phyloP scores from a whole-genome alignment of 2,113 vertebrate species.

The Antigone vipio region DNA sequence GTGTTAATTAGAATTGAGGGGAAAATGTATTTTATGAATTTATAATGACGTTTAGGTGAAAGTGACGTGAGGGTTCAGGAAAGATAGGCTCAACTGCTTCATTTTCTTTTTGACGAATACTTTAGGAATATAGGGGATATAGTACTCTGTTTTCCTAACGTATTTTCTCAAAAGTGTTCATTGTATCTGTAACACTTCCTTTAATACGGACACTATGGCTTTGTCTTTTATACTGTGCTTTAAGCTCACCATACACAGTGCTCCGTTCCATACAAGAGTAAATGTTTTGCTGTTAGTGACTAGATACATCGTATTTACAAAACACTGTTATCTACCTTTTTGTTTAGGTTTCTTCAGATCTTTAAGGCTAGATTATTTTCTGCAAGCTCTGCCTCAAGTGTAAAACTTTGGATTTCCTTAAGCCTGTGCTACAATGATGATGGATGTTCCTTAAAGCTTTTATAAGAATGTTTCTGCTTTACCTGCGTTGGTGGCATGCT shows the following conservation, averaged over 20 bases:
- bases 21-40: background rate
- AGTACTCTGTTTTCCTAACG: background rate
- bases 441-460: constrained; percentile 15
- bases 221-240: background rate
- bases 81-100: background rate
- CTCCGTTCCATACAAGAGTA: background rate
- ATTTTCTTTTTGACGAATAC: background rate
- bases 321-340: background rate
- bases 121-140: background rate
- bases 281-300: background rate
- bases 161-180: background rate
- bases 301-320: background rate
- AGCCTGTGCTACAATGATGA: background rate
- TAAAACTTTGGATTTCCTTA: background rate
- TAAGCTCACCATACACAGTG: background rate
- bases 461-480: background rate
- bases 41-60: background rate
- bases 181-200: background rate
- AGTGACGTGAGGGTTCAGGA: rapidly evolving
- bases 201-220: background rate
- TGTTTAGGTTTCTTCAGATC: constrained; percentile 13
- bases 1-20: background rate
- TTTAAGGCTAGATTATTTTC: constrained; percentile 20
- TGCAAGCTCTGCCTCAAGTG: constrained; percentile 17
- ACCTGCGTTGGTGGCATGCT: background rate